phyloP scores from a whole-genome alignment of 1,140 invertebrate species.

The Calephelis nemesis region DNA sequence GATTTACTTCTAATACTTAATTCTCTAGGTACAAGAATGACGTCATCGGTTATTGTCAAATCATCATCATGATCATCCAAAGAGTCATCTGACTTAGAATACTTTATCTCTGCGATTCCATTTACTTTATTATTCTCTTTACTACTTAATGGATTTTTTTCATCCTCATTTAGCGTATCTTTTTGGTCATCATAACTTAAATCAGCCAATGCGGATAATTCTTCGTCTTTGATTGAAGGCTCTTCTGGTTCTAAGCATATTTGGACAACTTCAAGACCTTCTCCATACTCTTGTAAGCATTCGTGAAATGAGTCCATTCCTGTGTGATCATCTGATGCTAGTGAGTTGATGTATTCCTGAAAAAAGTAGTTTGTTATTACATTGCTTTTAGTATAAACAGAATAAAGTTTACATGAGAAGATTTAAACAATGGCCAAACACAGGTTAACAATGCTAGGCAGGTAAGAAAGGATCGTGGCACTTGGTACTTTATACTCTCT shows the following conservation, averaged over 20 bases:
- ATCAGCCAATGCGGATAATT: slow-evolving; percentile 70
- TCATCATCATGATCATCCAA: slow-evolving; percentile 73
- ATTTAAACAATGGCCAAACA: too few species aligned
- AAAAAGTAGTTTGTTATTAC: slow-evolving; percentile 27
- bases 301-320: slow-evolving; percentile 82
- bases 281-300: slow-evolving; percentile 82
- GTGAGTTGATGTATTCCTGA: slow-evolving; percentile 76
- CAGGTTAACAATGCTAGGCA: too few species aligned
- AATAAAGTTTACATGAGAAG: background rate
- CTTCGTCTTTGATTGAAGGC: slow-evolving; percentile 72
- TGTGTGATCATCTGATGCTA: slow-evolving; percentile 80
- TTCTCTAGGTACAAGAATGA: slow-evolving; percentile 57
- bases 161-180: slow-evolving; percentile 32
- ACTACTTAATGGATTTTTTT: slow-evolving; percentile 30
- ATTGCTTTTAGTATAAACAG: background rate
- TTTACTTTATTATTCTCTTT: slow-evolving; percentile 54
- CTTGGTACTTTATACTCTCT: too few species aligned
- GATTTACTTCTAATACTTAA: slow-evolving; percentile 62
- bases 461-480: too few species aligned
- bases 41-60: slow-evolving; percentile 76
- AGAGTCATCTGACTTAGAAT: slow-evolving; percentile 70
- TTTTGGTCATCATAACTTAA: slow-evolving; percentile 71
- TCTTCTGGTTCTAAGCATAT: slow-evolving; percentile 80
- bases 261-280: slow-evolving; percentile 80
- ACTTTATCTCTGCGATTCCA: slow-evolving; percentile 51